A percentile compares a stretch with the other conserved stretches of the same genome.
Evolutionary conservation across 2,113 vertebrate species (phyloP).

Genomic region (Orycteropus afer): DNA sequence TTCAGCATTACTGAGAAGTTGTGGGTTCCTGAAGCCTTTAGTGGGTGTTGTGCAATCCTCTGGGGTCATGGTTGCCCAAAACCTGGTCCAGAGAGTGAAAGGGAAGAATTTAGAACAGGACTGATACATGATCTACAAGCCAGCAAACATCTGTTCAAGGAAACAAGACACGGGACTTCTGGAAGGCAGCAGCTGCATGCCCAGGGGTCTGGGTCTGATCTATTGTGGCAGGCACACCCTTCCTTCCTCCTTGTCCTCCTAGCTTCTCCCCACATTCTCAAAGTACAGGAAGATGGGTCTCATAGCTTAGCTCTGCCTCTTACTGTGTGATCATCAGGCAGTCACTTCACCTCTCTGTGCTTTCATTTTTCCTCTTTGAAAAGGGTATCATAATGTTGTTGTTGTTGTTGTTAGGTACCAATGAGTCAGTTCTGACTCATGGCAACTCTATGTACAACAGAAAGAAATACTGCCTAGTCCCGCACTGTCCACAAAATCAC

Average conservation of each 20-base stretch:
- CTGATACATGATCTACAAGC: neutral
- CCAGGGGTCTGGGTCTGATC: neutral
- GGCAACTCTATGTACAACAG: neutral
- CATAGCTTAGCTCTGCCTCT: neutral
- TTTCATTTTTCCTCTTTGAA: neutral
- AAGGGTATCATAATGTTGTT: neutral
- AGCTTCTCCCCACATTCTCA: neutral
- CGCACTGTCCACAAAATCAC: neutral
- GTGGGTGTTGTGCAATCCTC: neutral
- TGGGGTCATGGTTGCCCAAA: constrained; percentile 13
- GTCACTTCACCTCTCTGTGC: neutral
- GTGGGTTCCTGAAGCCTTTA: constrained; percentile 45
- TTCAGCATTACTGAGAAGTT: constrained; percentile 76
- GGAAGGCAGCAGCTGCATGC: neutral
- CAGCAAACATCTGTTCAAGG: neutral
- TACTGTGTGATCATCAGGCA: neutral
- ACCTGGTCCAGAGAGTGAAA: neutral
- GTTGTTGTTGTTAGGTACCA: neutral
- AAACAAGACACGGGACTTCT: neutral
- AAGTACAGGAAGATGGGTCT: neutral
- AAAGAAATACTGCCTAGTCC: neutral
- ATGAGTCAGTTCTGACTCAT: neutral
- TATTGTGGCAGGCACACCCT: neutral
- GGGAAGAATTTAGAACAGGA: neutral
- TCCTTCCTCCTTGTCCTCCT: neutral